phyloP scores from a whole-genome alignment of 2,888 invertebrate genomes.

The Tiliacea aurago region DNA sequence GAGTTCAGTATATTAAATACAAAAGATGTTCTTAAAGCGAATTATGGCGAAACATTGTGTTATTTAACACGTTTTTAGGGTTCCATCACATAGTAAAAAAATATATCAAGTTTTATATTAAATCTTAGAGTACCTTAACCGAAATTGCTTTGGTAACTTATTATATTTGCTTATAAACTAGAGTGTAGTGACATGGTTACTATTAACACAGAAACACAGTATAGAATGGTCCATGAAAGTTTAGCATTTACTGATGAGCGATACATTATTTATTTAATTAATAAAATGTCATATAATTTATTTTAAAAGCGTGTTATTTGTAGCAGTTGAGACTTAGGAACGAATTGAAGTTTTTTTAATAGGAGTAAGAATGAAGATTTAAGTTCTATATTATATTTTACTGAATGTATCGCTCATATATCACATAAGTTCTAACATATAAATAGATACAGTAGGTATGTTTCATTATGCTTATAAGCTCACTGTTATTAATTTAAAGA shows the following conservation, averaged over 20 bases:
- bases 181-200: constrained; percentile 67
- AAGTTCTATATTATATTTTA: constrained; percentile 23
- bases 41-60: constrained; percentile 76
- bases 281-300: constrained; percentile 17
- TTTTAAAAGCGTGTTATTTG: constrained; percentile 7
- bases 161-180: constrained; percentile 77
- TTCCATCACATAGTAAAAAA: constrained; percentile 80
- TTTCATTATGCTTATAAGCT: constrained; percentile 48
- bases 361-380: constrained; percentile 7
- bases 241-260: constrained; percentile 59
- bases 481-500: constrained; percentile 58
- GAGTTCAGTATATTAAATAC: constrained; percentile 84
- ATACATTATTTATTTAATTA: constrained; percentile 36
- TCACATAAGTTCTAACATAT: constrained; percentile 38
- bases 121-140: constrained; percentile 76
- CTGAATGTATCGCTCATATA: constrained; percentile 53
- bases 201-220: constrained; percentile 54
- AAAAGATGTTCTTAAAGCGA: constrained; percentile 78
- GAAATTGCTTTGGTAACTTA: constrained; percentile 90
- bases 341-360: neutral
- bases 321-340: constrained; percentile 5
- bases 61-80: constrained; percentile 68
- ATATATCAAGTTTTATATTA: constrained; percentile 76
- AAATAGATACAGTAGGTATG: constrained; percentile 34
- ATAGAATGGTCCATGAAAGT: constrained; percentile 43